Base-by-base conservation (phyloP, 2,113 vertebrate genomes). In the Suricata suricatta region DNA sequence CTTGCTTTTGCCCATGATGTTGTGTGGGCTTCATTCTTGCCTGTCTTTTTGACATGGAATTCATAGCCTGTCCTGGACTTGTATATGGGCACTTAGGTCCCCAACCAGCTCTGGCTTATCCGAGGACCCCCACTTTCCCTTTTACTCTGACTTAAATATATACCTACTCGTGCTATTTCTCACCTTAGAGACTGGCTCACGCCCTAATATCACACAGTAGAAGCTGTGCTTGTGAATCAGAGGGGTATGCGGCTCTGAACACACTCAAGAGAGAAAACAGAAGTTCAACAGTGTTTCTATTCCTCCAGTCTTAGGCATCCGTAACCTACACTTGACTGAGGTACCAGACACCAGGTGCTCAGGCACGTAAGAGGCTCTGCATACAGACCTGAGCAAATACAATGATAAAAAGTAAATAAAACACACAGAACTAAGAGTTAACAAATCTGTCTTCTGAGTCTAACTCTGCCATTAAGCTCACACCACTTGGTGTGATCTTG, bases 341-440 rank as follows among this genome's bases (percentile, higher is more conserved):
- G 38, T 68, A 79, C 64, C 57, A 92, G 69, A 63, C 12, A 76
- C 41, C 47, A 84, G 64, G 94, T 77, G 64, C 60, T 74, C 41
- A 96, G 66, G 74, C 27, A 97, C 7, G 35, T 38, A 1, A 9
- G 25, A 87, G 80, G 64, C 50, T 88, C 29, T 60, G 66, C 64
- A 38, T 64, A 66, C 15, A 2, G 29, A 87, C n/a, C 31, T 83
- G 52, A 71, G 57, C 52, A 97, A 97, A 95, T 47, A 92, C 0
- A 23, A 92, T 69, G 76, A 90, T 54, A 66, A 87, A 96, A 86
- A 68, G 47, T 74, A 95, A 96, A 92, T 79, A 64, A 83, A 95
- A 57, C 69, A 92, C 47, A 74, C 0, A 0, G 35, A 93, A 74
- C 31, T 63, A 10, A 29, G 15, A 66, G 31, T 87, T 68, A 64